Evolutionary conservation across 64 coral and sea anemone genomes (phyloP).

Genomic region (Porites lutea): DNA sequence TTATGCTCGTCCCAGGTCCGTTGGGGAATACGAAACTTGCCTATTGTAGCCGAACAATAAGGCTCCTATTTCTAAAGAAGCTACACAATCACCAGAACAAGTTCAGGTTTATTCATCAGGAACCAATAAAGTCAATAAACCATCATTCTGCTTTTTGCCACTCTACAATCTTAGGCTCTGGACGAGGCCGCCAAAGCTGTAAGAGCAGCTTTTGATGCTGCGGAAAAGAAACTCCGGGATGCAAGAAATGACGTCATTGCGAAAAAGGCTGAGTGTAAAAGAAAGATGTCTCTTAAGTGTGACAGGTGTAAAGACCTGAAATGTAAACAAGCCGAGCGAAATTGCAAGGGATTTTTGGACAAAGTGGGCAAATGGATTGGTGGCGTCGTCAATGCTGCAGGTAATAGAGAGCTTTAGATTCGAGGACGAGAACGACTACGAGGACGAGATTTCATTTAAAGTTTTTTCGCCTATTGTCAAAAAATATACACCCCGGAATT

Average conservation of each 20-base stretch:
- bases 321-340: conserved; percentile 82
- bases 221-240: conserved; percentile 74
- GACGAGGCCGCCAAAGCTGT: conserved; percentile 89
- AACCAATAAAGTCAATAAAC: conserved; percentile 77
- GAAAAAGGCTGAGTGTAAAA: conserved; percentile 92
- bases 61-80: no score
- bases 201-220: conserved; percentile 85
- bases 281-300: conserved; percentile 95
- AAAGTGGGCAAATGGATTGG: conserved; percentile 92
- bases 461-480: no score
- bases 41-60: no score
- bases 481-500: no score
- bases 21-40: no score
- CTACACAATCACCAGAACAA: no score
- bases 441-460: no score
- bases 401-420: background rate
- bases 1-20: no score
- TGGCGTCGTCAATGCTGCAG: conserved; percentile 86
- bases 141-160: background rate
- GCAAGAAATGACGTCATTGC: conserved; percentile 81
- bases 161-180: conserved; percentile 57
- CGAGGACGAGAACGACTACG: no score
- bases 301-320: conserved; percentile 87
- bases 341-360: conserved; percentile 93
- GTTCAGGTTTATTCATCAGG: background rate